phyloP scores from a whole-genome alignment of 92 coral and sea anemone genomes.

The Montipora capitata region DNA sequence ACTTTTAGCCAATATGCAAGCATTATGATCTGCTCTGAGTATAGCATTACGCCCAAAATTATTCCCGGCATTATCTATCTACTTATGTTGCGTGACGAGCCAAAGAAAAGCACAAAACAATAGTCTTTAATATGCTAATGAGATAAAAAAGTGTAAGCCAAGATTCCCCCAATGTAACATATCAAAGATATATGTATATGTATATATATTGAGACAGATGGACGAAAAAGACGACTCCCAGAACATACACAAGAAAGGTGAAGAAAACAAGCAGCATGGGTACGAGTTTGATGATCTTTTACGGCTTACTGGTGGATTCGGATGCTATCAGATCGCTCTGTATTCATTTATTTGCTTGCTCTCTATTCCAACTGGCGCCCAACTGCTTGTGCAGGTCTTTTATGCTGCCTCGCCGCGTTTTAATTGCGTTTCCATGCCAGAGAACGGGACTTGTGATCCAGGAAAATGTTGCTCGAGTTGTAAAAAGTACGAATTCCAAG shows the following conservation, averaged over 20 bases:
- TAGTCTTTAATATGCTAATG: too few relatives aligned
- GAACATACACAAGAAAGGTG: neutral
- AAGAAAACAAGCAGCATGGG: neutral
- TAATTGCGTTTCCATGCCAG: constrained; percentile 31
- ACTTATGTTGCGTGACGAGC: too few relatives aligned
- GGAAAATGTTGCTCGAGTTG: constrained; percentile 66
- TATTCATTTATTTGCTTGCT: constrained; percentile 77
- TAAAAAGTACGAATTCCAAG: constrained; percentile 49
- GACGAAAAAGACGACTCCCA: constrained; percentile 13
- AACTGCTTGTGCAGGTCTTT: constrained; percentile 81
- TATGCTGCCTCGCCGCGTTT: constrained; percentile 86
- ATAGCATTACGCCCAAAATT: too few relatives aligned
- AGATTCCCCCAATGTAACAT: too few relatives aligned
- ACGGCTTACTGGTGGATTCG: constrained; percentile 84
- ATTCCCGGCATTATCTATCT: too few relatives aligned
- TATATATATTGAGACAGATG: neutral
- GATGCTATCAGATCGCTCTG: constrained; percentile 73
- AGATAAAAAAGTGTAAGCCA: too few relatives aligned
- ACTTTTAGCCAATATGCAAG: too few relatives aligned
- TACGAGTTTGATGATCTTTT: constrained; percentile 82
- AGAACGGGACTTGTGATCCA: constrained; percentile 20
- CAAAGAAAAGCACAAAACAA: too few relatives aligned
- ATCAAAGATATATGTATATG: too few relatives aligned
- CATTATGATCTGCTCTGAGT: too few relatives aligned
- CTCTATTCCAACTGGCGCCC: constrained; percentile 86